Percentiles rank a stretch among this genome's conserved stretches.
These are phyloP conservation scores for Kryphioiulus occultus DNA, from an alignment of 2,888 invertebrate genomes.

Conservation along the genomic window DNA sequence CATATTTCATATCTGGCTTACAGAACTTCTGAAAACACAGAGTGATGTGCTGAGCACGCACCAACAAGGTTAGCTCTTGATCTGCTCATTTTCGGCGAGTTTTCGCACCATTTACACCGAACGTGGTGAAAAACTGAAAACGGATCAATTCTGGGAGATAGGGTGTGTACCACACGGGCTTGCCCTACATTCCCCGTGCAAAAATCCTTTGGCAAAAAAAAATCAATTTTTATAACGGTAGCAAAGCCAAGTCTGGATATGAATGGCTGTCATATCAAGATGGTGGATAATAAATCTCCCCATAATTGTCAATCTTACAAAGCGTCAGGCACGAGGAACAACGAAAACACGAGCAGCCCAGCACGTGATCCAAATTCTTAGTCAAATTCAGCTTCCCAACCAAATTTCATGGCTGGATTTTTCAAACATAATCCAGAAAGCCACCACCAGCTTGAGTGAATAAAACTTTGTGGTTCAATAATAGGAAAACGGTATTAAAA, in stretches of 20 bases:
- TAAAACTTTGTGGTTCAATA: too few relatives aligned
- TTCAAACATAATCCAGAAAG: neutral
- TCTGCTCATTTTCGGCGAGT: neutral
- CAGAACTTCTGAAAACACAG: too few relatives aligned
- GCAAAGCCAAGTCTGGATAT: neutral
- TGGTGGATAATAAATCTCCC: neutral
- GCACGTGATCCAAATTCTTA: neutral
- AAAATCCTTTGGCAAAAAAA: neutral
- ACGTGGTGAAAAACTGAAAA: neutral
- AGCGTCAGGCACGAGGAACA: neutral
- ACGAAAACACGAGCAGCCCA: neutral
- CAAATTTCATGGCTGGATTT: neutral
- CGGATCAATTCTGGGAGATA: neutral
- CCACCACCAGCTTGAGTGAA: neutral
- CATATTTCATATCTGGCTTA: too few relatives aligned
- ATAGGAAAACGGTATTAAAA: too few relatives aligned
- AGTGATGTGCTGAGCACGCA: neutral
- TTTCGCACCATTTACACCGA: neutral
- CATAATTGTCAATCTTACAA: neutral
- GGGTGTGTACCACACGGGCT: neutral
- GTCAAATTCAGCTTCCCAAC: neutral
- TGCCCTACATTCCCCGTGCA: neutral
- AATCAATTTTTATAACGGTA: neutral
- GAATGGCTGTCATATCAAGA: neutral
- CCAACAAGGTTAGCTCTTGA: neutral